phyloP scores from a whole-genome alignment of 1,140 invertebrate species.

The Lepidurus couesii region DNA sequence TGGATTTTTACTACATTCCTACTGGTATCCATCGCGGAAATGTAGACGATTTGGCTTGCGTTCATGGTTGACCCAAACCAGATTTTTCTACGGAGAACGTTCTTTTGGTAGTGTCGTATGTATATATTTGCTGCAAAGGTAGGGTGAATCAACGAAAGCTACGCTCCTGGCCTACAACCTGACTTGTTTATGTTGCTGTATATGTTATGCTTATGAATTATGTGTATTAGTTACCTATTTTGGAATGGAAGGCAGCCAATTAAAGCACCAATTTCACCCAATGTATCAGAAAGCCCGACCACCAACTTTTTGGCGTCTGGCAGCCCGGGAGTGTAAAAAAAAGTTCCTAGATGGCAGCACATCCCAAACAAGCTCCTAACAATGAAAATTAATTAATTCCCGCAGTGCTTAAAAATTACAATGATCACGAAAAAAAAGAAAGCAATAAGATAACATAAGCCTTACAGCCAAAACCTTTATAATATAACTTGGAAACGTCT shows the following conservation, averaged over 20 bases:
- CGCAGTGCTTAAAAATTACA: too few species aligned
- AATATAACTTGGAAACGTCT: too few species aligned
- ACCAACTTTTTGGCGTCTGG: conserved; percentile 13
- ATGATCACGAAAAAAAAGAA: too few species aligned
- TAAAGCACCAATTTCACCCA: conserved; percentile 1
- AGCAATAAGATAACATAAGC: too few species aligned
- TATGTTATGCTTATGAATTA: background rate
- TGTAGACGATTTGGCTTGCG: background rate
- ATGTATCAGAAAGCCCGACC: background rate
- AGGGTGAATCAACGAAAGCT: background rate
- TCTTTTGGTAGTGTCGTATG: background rate
- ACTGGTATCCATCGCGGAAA: background rate
- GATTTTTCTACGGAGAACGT: background rate
- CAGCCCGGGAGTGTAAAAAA: background rate
- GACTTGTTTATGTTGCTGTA: background rate
- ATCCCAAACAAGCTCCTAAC: background rate
- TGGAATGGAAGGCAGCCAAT: background rate
- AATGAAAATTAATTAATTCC: too few species aligned
- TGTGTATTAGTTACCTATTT: background rate
- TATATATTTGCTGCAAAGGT: background rate
- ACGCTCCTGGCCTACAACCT: background rate
- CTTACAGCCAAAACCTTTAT: too few species aligned
- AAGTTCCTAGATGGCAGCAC: background rate
- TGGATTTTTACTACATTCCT: background rate
- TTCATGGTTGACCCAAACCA: background rate